phyloP scores from a whole-genome alignment of 2,797 vertebrate genomes.

The Sebastes steindachneri region DNA sequence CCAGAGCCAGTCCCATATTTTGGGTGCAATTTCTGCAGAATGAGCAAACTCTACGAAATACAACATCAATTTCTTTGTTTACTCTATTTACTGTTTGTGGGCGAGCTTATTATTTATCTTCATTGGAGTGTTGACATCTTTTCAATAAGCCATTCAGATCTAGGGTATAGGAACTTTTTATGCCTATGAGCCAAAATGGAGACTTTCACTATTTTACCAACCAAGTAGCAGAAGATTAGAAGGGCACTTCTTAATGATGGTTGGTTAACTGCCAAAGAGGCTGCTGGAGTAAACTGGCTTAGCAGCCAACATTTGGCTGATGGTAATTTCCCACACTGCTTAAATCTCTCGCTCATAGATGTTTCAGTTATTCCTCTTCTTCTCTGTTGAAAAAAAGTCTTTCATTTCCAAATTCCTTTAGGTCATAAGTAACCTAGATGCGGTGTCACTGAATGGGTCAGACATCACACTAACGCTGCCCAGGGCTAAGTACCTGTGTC shows the following conservation, averaged over 20 bases:
- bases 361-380: constrained; percentile 7
- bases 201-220: background rate
- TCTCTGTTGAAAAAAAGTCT: background rate
- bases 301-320: constrained; percentile 5
- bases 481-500: background rate
- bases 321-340: background rate
- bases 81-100: background rate
- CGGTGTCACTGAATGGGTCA: background rate
- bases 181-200: constrained; percentile 6
- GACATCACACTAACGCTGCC: background rate
- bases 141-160: background rate
- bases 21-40: background rate
- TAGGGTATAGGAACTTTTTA: background rate
- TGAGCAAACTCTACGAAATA: background rate
- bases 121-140: background rate
- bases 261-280: constrained; percentile 30
- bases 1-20: background rate
- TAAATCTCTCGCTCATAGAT: background rate
- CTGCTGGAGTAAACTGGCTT: background rate
- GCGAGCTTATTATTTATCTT: background rate
- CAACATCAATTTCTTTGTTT: background rate
- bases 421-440: constrained; percentile 32
- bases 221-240: constrained; percentile 15
- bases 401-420: constrained; percentile 13
- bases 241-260: background rate